Base-by-base conservation (phyloP, 2,888 invertebrate species). In the Amphipyra berbera region DNA sequence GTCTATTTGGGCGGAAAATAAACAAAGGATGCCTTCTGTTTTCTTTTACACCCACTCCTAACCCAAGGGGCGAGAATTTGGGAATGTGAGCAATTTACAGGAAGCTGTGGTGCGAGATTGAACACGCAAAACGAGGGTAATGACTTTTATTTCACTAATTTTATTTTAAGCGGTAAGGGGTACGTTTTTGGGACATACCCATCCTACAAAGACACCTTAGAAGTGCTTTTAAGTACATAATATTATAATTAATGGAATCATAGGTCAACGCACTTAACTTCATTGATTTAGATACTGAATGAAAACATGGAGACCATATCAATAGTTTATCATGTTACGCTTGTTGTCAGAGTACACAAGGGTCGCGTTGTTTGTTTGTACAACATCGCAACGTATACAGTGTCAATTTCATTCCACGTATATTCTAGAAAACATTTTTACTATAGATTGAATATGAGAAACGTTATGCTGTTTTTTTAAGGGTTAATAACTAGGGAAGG, bases 61-160 rank as follows among this genome's bases (percentile, higher is more conserved):
- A 58, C 40, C 40, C 10, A 27, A 66, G 46, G 54, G 63, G 40
- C 13, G 53, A 61, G 53, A 53, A 60, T 76, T 76, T 66, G 40
- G 60, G 15, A 64, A 68, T 62, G 65, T 56, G 21, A 15, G 58
- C 59, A 61, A 74, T 76, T 68, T 58, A 27, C 41, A 55, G 40
- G 56, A 66, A 63, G 27, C 53, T 45, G 27, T 62, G 50, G 71
- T 59, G 59, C 46, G 59, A 74, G 70, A 74, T 57, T 74, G 59
- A 66, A 70, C 62, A 56, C 48, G 35, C 54, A 59, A 53, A 61
- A 44, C 53, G 55, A 44, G 47, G 41, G 13, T 30, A 53, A 58
- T 46, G n/a, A 41, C 21, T 21, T 21, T 57, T 47, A n/a, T n/a
- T n/a, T n/a, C n/a, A n/a, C n/a, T n/a, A n/a, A n/a, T n/a, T n/a